A percentile compares a stretch with the other conserved stretches of the same genome.
These are phyloP conservation scores for Phania funesta DNA, from an alignment of 2,888 invertebrate species.

Conservation along the genomic window DNA sequence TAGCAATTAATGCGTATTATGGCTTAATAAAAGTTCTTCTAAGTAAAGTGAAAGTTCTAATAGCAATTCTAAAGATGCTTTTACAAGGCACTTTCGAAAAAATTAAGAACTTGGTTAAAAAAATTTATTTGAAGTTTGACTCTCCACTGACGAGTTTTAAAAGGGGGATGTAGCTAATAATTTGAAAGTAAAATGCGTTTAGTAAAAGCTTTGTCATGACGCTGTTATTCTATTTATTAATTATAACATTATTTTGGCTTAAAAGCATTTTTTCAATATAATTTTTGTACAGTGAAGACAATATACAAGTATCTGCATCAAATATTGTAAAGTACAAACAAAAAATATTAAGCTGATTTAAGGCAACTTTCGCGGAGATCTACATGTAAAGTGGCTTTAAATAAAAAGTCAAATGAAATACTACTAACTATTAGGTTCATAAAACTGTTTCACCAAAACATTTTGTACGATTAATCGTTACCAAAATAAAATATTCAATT, in stretches of 20 bases:
- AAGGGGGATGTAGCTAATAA: background rate
- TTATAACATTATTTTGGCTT: constrained; percentile 34
- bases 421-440: no score
- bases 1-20: background rate
- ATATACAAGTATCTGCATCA: background rate
- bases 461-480: no score
- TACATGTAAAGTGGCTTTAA: no score
- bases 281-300: constrained; percentile 14
- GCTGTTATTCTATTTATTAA: constrained; percentile 11
- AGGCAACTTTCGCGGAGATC: no score
- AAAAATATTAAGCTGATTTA: no score
- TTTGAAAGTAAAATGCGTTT: constrained; percentile 21
- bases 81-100: background rate
- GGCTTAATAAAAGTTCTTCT: constrained; percentile 3
- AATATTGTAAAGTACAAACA: no score
- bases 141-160: background rate
- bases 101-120: background rate
- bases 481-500: no score
- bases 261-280: constrained; percentile 36
- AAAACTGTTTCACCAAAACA: no score
- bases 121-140: background rate
- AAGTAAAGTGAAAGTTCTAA: constrained; percentile 9
- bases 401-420: no score
- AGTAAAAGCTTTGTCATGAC: constrained; percentile 28
- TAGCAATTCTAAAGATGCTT: background rate